Evolutionary conservation across 2,113 vertebrate genomes (phyloP).

Genomic region (Pomatorhinus ruficollis): DNA sequence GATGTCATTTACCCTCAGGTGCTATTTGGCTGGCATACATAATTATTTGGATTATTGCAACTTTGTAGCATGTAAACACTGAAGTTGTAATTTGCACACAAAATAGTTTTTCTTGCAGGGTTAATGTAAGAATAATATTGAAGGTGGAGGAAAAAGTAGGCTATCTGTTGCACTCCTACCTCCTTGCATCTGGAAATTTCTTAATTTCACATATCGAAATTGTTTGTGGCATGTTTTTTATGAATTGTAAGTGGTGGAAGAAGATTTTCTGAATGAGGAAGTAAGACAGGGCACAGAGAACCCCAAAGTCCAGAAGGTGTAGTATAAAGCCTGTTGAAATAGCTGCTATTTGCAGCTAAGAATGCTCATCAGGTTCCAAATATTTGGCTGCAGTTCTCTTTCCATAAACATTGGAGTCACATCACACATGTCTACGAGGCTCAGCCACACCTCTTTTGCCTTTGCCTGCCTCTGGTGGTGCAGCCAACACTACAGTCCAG

Average conservation of each 20-base stretch:
- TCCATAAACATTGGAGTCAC: conserved; percentile 54
- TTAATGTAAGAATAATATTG: not conserved
- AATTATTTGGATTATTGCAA: not conserved
- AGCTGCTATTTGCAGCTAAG: conserved; percentile 19
- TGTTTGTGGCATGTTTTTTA: not conserved
- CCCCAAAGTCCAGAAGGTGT: not conserved
- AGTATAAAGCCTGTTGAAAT: not conserved
- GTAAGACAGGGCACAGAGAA: not conserved
- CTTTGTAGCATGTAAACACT: not conserved
- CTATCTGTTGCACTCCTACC: not conserved
- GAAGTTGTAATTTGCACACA: not conserved
- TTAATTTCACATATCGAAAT: not conserved
- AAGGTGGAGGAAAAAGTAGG: not conserved
- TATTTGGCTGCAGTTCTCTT: conserved; percentile 1
- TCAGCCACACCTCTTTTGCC: conserved; percentile 34
- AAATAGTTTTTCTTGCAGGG: not conserved
- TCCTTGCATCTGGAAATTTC: not conserved
- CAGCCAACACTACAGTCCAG: conserved; percentile 4
- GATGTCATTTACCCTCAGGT: not conserved
- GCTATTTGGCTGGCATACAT: not conserved
- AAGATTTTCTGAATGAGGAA: not conserved
- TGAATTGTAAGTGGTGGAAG: not conserved
- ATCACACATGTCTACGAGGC: conserved; percentile 15
- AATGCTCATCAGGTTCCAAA: conserved; percentile 44
- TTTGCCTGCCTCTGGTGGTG: not conserved